Evolutionary conservation across 2,888 invertebrate genomes (phyloP).

Genomic region (Smittia sp.): DNA sequence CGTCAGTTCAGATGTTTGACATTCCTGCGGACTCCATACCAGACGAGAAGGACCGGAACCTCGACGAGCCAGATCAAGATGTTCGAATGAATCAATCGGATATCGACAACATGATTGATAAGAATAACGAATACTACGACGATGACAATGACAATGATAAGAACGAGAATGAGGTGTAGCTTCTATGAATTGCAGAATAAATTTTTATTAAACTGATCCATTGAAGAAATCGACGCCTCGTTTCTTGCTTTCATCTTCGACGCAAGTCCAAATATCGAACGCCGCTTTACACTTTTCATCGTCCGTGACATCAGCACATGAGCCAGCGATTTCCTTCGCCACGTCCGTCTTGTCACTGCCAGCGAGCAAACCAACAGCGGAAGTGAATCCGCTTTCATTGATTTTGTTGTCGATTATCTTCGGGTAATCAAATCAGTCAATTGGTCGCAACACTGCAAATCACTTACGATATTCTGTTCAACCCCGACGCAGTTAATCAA

Average conservation of each 20-base stretch:
- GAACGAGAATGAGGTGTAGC: not conserved
- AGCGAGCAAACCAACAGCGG: no score
- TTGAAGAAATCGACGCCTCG: not conserved
- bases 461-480: not conserved
- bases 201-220: not conserved
- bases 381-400: no score
- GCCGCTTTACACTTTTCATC: conserved; percentile 14
- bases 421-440: no score
- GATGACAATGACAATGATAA: conserved; percentile 34
- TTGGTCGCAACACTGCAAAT: no score
- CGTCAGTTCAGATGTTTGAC: conserved; percentile 96
- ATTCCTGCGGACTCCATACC: conserved; percentile 80
- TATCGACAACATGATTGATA: conserved; percentile 77
- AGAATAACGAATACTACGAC: conserved; percentile 84
- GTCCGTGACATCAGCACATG: not conserved
- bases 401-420: no score
- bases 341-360: not conserved
- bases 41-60: conserved; percentile 62
- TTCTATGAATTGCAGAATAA: not conserved
- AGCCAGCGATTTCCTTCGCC: not conserved
- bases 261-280: not conserved
- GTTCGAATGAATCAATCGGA: conserved; percentile 73
- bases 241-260: not conserved
- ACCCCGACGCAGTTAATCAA: conserved; percentile 43
- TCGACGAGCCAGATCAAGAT: conserved; percentile 82